Evolutionary conservation across 2,113 vertebrate species (phyloP), one percentile per base, ranked within the genome.

Genomic region (Nannospalax galili): DNA sequence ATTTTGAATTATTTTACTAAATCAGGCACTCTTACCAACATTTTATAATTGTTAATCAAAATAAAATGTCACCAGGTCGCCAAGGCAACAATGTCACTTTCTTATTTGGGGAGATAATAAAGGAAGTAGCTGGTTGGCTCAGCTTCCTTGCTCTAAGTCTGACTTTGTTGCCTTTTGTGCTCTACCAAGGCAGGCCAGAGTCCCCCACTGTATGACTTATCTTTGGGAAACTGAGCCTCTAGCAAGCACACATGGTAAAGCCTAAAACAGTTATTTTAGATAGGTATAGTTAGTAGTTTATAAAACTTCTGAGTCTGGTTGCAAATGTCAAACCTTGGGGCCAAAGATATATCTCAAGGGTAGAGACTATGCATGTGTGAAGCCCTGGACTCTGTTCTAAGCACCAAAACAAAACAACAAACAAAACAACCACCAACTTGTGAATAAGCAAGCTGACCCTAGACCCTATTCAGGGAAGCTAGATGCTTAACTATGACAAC

Each of bases 11-110:
- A n/a, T 10, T 67, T 67, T 67, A 12, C 73, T 95, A 91, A 95
- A 80, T 81, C 69, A 65, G 64, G 19, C 10, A 69, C 4, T 70
- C 4, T 77, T 77, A 90, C 58, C 19, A 92, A 62, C 28, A 70
- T 64, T 78, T 78, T 89, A 37, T 93, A 74, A 69, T 91, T 70
- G n/a, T 70, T 85, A 52, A 84, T 95, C 40, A 91, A 86, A 69
- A 60, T 69, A 90, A 92, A 65, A 67, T 26, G n/a, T 90, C n/a
- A 42, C 82, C 88, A 72, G 64, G 26, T 89, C 37, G 78, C n/a
- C 40, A 64, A 45, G 35, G n/a, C 19, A 88, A 67, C 65, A 15
- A 65, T 70, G 12, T 15, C n/a, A 52, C 70, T 89, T 93, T 64
- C 65, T 97, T 91, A 89, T 87, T 82, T 93, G 58, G n/a, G 58